Evolutionary conservation across 1,140 invertebrate genomes (phyloP).

Genomic region (Asbolus verrucosus): DNA sequence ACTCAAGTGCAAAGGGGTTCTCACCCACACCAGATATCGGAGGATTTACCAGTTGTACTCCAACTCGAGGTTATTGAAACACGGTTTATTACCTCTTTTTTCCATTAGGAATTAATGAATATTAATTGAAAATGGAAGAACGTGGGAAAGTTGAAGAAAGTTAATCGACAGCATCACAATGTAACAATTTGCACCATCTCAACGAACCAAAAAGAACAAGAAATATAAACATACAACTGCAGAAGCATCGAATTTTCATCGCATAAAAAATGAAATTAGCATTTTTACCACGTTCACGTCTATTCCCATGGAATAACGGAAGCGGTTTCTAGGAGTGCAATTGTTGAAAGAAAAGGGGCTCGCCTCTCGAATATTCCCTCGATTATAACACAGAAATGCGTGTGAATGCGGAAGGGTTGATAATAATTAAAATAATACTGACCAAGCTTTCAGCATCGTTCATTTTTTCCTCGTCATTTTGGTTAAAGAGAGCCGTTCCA

Average conservation of each 20-base stretch:
- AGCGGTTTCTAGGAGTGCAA: slow-evolving; percentile 3
- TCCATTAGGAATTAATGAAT: no score
- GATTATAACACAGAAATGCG: background rate
- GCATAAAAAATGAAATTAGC: slow-evolving; percentile 2
- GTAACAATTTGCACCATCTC: no score
- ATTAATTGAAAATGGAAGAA: no score
- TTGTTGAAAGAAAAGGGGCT: background rate
- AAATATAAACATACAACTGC: background rate
- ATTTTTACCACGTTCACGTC: slow-evolving; percentile 36
- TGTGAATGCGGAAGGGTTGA: background rate
- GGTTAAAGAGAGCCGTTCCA: slow-evolving; percentile 43
- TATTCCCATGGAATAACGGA: slow-evolving; percentile 41
- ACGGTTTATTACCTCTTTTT: no score
- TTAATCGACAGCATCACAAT: slow-evolving; percentile 3
- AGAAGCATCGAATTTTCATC: background rate
- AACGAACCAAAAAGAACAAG: no score
- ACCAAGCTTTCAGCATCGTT: slow-evolving; percentile 68
- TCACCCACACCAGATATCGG: no score
- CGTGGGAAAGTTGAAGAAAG: background rate
- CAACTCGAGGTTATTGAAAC: no score
- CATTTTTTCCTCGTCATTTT: slow-evolving; percentile 66
- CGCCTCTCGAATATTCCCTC: background rate
- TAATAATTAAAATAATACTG: slow-evolving; percentile 58
- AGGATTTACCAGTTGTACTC: no score
- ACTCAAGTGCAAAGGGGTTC: no score